Evolutionary conservation across 2,797 vertebrate genomes (phyloP), one percentile per base, ranked within the genome.

Genomic region (Tenualosa thibaudeaui): DNA sequence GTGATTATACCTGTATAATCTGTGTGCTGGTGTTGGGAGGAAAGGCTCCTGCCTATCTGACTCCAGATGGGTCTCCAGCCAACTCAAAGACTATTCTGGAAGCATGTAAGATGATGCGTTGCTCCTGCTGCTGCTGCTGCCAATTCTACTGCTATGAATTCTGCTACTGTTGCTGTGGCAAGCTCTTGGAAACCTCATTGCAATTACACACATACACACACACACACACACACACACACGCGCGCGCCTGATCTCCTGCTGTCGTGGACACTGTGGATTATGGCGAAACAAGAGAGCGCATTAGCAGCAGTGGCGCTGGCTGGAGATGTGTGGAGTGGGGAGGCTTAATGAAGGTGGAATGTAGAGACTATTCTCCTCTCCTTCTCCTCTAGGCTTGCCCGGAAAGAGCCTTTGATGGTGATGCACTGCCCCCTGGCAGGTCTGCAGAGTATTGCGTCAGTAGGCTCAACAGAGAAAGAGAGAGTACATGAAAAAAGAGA

Each of bases 351-450:
- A 94, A 92, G 91, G 91, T 89, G 92, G 92, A 93, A 93, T 93
- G 92, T 89, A 93, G 83, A 93, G 89, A 92, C 90, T 84, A 88
- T 91, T 91, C 88, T 85, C 83, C 50, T 50, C 78, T 85, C 37
- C 51, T 84, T 84, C 53, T 65, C 37, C 19, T 0, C 1, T 19
- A n/a, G 15, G 37, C 71, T 78, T 10, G 50, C 37, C 37, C 4
- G 19, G 13, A 2, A 46, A 15, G 40, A 78, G 71, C 87, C 40
- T 93, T 89, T 85, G 13, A 91, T 88, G 93, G 94, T 92, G 91
- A 90, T 93, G 89, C 89, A 92, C 90, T 96, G 94, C 94, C 94
- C 94, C 93, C 95, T 89, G 91, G 91, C 88, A 93, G 90, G 93
- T 94, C 92, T 94, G 85, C 87, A 65, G 37, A 86, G 92, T 93